phyloP scores from a whole-genome alignment of 1,140 invertebrate genomes.

The Gryon sp. region DNA sequence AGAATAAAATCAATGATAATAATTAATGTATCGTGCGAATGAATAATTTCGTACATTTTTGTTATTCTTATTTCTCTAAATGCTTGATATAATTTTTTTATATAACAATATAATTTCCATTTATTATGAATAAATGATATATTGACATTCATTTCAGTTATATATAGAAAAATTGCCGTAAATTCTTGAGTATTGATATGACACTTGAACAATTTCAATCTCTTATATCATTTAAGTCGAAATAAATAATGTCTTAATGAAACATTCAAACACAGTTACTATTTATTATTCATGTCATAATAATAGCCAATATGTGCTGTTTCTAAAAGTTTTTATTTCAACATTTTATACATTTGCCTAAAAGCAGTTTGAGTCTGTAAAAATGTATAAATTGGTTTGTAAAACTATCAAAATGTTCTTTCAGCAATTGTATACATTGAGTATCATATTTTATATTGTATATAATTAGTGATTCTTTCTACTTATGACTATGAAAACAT shows the following conservation, averaged over 20 bases:
- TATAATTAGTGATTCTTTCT: no score
- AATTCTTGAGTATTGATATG: no score
- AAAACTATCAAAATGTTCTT: background rate
- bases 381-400: slow-evolving; percentile 8
- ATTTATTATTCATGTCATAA: background rate
- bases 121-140: no score
- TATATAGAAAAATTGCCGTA: no score
- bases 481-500: background rate
- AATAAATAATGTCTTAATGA: slow-evolving; percentile 4
- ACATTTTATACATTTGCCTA: background rate
- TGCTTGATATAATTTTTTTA: no score
- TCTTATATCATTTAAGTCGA: background rate
- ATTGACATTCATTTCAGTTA: no score
- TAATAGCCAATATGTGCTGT: background rate
- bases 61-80: no score
- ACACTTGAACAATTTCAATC: no score
- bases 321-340: background rate
- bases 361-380: background rate
- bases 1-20: no score
- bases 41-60: no score
- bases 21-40: no score
- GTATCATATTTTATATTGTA: background rate
- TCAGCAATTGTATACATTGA: background rate
- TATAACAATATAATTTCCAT: no score
- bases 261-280: background rate